Evolutionary conservation across 2,797 vertebrate genomes (phyloP).

Genomic region (Pseudocheirus occidentalis): DNA sequence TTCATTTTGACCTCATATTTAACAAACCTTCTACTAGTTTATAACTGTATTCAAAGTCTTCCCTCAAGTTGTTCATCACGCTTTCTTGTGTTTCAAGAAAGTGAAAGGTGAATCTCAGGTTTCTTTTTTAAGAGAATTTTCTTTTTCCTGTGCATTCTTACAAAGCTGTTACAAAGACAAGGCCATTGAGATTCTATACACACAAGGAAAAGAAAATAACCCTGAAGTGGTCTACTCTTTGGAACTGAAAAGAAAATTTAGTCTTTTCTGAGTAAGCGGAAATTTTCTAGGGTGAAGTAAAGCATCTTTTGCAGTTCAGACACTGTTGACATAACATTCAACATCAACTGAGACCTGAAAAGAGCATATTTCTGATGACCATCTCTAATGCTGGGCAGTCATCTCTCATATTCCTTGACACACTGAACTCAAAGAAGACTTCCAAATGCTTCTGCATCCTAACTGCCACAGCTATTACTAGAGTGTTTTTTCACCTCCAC

Average conservation of each 20-base stretch:
- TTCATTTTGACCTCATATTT: not conserved
- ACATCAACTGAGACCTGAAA: not conserved
- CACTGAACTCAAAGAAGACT: not conserved
- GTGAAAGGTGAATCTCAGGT: not conserved
- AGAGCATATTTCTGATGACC: not conserved
- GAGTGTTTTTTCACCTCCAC: not conserved
- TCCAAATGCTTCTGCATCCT: not conserved
- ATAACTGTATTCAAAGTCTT: not conserved
- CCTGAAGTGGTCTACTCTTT: not conserved
- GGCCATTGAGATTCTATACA: not conserved
- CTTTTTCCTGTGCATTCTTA: not conserved
- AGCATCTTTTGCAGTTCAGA: not conserved
- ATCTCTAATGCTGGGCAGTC: not conserved
- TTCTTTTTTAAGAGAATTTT: not conserved
- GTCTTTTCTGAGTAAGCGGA: not conserved
- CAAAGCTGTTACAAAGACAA: not conserved
- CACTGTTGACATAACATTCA: not conserved
- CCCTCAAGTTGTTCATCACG: not conserved
- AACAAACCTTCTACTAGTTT: not conserved
- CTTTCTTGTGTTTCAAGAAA: not conserved
- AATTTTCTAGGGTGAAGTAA: not conserved
- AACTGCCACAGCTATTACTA: not conserved
- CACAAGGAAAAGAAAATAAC: not conserved
- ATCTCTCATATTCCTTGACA: not conserved
- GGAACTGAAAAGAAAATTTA: not conserved